Evolutionary conservation across 2,113 vertebrate species (phyloP).

Genomic region (Circaetus cinerascens): DNA sequence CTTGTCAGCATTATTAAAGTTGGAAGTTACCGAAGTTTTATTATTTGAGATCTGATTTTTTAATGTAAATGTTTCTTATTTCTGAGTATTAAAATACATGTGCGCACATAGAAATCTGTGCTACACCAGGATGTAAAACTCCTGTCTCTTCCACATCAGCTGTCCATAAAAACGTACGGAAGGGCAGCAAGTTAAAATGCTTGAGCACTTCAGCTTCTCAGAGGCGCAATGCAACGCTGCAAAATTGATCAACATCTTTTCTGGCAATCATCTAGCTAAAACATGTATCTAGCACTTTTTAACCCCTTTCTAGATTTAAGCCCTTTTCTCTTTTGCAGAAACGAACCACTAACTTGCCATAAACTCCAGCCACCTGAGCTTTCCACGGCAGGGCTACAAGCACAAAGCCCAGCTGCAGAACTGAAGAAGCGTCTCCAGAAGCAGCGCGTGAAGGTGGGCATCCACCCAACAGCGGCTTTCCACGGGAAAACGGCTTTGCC

Average conservation of each 20-base stretch:
- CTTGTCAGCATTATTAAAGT: background rate
- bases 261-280: background rate
- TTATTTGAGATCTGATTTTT: background rate
- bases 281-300: background rate
- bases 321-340: background rate
- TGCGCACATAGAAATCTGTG: accelerated
- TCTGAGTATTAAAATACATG: background rate
- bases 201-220: background rate
- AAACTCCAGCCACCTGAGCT: too few relatives aligned
- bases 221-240: accelerated
- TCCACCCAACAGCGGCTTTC: background rate
- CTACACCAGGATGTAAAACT: background rate
- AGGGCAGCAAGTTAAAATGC: background rate
- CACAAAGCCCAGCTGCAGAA: accelerated
- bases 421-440: background rate
- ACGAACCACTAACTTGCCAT: accelerated
- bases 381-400: accelerated
- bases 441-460: accelerated
- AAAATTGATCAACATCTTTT: background rate
- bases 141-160: background rate
- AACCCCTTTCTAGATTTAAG: background rate
- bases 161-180: background rate
- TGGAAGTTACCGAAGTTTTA: background rate
- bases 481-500: accelerated
- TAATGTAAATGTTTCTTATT: background rate